Evolutionary conservation across 2,888 invertebrate genomes (phyloP).

Genomic region (Endotricha flammealis): DNA sequence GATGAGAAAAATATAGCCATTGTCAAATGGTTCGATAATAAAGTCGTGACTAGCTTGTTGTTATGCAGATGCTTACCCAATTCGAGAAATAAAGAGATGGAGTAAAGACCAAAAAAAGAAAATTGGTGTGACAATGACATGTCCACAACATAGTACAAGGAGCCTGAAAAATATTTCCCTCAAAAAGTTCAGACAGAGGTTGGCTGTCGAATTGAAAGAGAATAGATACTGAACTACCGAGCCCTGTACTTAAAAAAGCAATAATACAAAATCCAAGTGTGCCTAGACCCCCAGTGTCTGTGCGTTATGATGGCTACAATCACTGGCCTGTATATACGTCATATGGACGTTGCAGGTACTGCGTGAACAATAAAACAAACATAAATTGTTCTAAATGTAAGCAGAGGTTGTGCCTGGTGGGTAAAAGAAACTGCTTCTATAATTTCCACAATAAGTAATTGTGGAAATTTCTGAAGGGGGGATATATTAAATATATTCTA

Average conservation of each 20-base stretch:
- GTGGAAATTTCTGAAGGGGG: too few species aligned
- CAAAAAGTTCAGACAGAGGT: constrained; percentile 8
- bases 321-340: constrained; percentile 12
- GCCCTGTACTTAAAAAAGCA: constrained; percentile 10
- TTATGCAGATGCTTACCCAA: too few species aligned
- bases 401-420: constrained; percentile 14
- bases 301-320: constrained; percentile 12
- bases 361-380: constrained; percentile 12
- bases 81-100: too few species aligned
- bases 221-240: constrained; percentile 13
- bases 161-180: constrained; percentile 2
- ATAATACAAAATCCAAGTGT: constrained; percentile 12
- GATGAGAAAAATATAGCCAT: too few species aligned
- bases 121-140: too few species aligned
- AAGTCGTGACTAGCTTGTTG: too few species aligned
- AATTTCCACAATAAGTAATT: constrained; percentile 10
- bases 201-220: constrained; percentile 11
- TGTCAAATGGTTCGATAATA: too few species aligned
- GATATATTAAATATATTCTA: too few species aligned
- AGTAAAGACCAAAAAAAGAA: too few species aligned
- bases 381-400: constrained; percentile 14
- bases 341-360: constrained; percentile 14
- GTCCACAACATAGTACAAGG: too few species aligned
- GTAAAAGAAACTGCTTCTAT: constrained; percentile 14
- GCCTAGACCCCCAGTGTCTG: constrained; percentile 7